Evolutionary conservation across 2,888 invertebrate genomes (phyloP).

Genomic region (Eucera pruinosa): DNA sequence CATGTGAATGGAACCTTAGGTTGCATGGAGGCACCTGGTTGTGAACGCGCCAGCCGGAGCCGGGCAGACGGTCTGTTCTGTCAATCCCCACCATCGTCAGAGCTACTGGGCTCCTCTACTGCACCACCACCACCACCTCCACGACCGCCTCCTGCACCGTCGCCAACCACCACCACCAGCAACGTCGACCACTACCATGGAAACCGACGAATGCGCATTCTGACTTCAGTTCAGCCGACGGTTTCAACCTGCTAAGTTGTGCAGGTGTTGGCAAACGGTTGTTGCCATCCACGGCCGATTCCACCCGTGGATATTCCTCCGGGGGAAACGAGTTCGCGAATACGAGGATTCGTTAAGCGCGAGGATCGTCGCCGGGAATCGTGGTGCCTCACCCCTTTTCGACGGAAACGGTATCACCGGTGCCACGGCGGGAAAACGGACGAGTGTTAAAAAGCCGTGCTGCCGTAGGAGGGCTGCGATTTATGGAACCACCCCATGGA

Average conservation of each 20-base stretch:
- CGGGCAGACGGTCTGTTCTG: conserved; percentile 72
- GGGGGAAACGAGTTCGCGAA: conserved; percentile 4
- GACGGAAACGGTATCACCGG: conserved; percentile 17
- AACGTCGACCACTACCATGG: conserved; percentile 70
- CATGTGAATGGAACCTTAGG: conserved; percentile 64
- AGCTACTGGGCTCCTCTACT: conserved; percentile 64
- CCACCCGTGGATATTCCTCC: conserved; percentile 35
- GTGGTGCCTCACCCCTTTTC: conserved; percentile 5
- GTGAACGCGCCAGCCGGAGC: conserved; percentile 67
- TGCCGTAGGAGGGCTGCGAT: conserved; percentile 71
- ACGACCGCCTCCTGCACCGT: conserved; percentile 45
- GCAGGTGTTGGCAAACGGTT: conserved; percentile 64
- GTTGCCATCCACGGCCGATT: conserved; percentile 48
- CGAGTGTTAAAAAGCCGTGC: conserved; percentile 57
- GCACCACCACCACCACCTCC: conserved; percentile 58
- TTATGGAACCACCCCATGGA: conserved; percentile 83
- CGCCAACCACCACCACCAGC: conserved; percentile 52
- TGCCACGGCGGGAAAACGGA: conserved; percentile 48
- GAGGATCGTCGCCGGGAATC: conserved; percentile 2
- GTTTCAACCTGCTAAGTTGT: conserved; percentile 71
- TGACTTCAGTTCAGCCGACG: conserved; percentile 78
- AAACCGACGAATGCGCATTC: conserved; percentile 77
- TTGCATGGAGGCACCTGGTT: conserved; percentile 59
- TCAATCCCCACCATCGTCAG: conserved; percentile 68
- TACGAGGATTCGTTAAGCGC: conserved; percentile 1